These are phyloP conservation scores for Platyura marginata DNA, from an alignment of 1,140 invertebrate species.

Conservation along the genomic window DNA sequence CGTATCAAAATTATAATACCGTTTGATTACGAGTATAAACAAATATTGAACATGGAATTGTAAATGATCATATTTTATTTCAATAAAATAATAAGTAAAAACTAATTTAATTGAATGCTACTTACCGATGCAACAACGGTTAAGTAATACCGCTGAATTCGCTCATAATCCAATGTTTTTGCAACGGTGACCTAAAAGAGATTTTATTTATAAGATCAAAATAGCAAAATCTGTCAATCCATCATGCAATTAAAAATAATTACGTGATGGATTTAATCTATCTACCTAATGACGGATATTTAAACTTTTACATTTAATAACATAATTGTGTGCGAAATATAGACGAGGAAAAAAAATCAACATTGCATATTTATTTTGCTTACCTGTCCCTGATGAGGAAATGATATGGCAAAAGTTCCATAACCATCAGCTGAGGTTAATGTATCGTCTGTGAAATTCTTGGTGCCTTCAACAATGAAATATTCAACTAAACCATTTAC, in stretches of 20 bases:
- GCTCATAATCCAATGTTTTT: constrained; percentile 73
- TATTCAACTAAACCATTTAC: constrained; percentile 77
- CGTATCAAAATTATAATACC: too few relatives aligned
- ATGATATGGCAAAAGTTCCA: constrained; percentile 63
- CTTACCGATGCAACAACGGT: constrained; percentile 78
- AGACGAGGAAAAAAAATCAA: too few relatives aligned
- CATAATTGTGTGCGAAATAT: too few relatives aligned
- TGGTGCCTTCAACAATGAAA: constrained; percentile 40
- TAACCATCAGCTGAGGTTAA: constrained; percentile 58
- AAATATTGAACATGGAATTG: too few relatives aligned
- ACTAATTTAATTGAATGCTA: constrained; percentile 16
- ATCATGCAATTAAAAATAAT: not conserved
- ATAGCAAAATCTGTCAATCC: not conserved
- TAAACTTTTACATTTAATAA: too few relatives aligned
- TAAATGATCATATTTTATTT: not conserved
- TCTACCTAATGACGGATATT: too few relatives aligned
- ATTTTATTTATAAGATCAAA: not conserved
- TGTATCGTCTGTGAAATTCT: constrained; percentile 34
- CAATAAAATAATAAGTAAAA: not conserved
- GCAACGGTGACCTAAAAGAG: constrained; percentile 54
- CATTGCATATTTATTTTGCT: constrained; percentile 4
- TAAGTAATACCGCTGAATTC: constrained; percentile 71
- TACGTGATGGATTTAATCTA: too few relatives aligned
- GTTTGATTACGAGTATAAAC: too few relatives aligned
- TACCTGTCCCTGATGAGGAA: constrained; percentile 69